phyloP scores from a whole-genome alignment of 2,797 vertebrate genomes.

The Psittacula derbiana region DNA sequence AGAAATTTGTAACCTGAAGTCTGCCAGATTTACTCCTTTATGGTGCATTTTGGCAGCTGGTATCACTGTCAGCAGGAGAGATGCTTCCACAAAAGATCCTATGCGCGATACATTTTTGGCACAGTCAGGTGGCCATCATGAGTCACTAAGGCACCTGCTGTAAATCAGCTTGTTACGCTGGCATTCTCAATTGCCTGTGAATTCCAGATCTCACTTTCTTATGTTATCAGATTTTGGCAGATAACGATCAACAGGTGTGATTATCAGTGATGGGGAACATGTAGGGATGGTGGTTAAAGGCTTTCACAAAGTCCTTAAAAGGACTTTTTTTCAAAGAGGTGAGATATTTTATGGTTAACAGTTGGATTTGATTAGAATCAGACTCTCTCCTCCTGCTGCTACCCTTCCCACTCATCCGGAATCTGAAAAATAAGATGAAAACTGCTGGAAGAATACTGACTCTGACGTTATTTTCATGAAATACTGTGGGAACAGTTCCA shows the following conservation, averaged over 20 bases:
- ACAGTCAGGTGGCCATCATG: background rate
- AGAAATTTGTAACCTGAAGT: background rate
- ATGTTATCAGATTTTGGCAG: background rate
- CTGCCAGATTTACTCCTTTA: background rate
- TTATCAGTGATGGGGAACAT: background rate
- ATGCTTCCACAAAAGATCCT: background rate
- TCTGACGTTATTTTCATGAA: constrained; percentile 52
- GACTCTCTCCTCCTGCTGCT: constrained; percentile 24
- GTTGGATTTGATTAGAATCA: constrained; percentile 27
- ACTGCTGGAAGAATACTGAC: constrained; percentile 47
- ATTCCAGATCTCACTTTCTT: constrained; percentile 10
- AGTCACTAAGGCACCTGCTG: constrained; percentile 55
- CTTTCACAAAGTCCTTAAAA: background rate
- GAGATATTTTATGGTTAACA: constrained; percentile 16
- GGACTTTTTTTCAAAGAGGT: background rate
- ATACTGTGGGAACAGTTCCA: constrained; percentile 31
- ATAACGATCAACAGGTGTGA: constrained; percentile 15
- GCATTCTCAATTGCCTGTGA: background rate
- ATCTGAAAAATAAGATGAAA: constrained; percentile 50
- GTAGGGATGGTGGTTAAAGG: background rate
- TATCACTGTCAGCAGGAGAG: background rate
- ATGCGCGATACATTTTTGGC: constrained; percentile 7
- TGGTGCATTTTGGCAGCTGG: background rate
- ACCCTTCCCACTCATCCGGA: constrained; percentile 42
- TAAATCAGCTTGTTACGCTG: constrained; percentile 10